Evolutionary conservation across 2,797 vertebrate species (phyloP).

Genomic region (Pelochelys cantorii): DNA sequence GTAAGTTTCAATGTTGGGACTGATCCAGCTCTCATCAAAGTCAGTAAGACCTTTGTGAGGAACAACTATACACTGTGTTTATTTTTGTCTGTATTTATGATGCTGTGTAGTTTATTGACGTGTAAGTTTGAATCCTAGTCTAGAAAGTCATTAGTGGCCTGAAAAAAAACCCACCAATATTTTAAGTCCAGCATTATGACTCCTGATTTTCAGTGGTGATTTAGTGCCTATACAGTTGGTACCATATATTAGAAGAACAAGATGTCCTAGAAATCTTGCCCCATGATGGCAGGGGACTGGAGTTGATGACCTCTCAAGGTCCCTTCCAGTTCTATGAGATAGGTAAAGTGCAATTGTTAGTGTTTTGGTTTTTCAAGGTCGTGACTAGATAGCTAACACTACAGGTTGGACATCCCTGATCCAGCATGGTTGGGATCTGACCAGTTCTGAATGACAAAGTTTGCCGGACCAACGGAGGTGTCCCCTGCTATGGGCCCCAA

Average conservation of each 20-base stretch:
- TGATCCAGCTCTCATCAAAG: neutral
- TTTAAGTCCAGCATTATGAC: neutral
- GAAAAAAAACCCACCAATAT: neutral
- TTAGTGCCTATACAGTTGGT: constrained; percentile 66
- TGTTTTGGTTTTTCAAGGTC: constrained; percentile 8
- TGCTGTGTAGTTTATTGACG: constrained; percentile 6
- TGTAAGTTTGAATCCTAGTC: constrained; percentile 27
- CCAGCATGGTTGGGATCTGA: no score
- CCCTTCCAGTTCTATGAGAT: no score
- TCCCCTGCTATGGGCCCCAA: no score
- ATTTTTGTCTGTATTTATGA: neutral
- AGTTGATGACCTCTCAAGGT: no score
- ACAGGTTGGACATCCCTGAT: no score
- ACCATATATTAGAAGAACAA: constrained; percentile 47
- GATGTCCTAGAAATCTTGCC: constrained; percentile 51
- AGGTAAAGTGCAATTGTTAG: constrained; percentile 36
- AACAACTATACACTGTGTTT: neutral
- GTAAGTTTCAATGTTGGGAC: neutral
- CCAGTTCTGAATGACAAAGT: no score
- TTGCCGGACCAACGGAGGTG: no score
- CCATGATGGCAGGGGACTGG: no score
- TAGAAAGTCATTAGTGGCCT: neutral
- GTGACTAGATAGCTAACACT: constrained; percentile 7
- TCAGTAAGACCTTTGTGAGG: neutral
- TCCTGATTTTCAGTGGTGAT: constrained; percentile 25